These are phyloP conservation scores for Halcyon badia DNA, from an alignment of 2,797 vertebrate genomes.

Conservation along the genomic window DNA sequence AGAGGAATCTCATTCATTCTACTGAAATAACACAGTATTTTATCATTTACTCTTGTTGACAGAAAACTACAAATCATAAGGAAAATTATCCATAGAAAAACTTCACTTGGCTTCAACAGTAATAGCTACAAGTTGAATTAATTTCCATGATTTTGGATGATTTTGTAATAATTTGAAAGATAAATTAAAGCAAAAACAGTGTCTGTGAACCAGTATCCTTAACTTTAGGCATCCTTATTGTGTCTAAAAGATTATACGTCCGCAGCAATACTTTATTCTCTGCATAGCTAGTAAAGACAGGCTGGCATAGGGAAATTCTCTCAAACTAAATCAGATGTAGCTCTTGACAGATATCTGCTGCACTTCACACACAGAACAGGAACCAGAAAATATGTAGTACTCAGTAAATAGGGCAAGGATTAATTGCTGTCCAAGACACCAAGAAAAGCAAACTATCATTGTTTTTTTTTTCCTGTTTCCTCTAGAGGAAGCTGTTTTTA, in stretches of 20 bases:
- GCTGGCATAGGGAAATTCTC: background rate
- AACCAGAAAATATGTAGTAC: background rate
- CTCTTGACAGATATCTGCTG: background rate
- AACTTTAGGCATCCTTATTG: background rate
- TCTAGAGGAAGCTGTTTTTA: background rate
- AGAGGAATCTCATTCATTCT: background rate
- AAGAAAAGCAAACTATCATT: background rate
- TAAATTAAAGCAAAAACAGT: background rate
- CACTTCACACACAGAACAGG: background rate
- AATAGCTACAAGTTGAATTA: background rate
- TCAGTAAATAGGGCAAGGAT: background rate
- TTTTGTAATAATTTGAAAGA: background rate
- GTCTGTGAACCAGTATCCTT: background rate
- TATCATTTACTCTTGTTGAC: background rate
- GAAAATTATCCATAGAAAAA: background rate
- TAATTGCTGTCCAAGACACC: background rate
- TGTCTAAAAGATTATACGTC: background rate
- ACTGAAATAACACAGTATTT: background rate
- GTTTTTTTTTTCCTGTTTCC: background rate
- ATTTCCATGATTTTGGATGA: background rate
- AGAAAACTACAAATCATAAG: background rate
- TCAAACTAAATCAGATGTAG: background rate
- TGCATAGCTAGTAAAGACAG: background rate
- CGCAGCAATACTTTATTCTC: background rate
- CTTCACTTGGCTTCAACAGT: background rate